These are phyloP conservation scores for Phataginus tetradactyla DNA, from an alignment of 2,797 vertebrate genomes.

Conservation along the genomic window DNA sequence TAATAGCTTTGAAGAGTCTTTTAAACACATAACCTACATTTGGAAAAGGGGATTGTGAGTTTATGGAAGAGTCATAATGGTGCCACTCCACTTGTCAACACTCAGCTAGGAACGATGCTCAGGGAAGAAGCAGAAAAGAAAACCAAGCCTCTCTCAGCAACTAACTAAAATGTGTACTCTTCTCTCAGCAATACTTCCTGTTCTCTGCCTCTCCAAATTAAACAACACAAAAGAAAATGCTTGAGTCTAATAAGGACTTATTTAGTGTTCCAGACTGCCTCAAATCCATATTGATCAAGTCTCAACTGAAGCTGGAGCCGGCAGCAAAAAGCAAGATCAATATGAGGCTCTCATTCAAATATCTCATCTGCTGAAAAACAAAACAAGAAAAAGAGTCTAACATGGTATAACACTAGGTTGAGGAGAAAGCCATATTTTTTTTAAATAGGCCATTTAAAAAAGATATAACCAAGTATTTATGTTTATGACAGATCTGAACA, in stretches of 20 bases:
- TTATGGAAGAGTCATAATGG: not conserved
- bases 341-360: conserved; percentile 54
- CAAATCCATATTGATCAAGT: conserved; percentile 64
- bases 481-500: conserved; percentile 8
- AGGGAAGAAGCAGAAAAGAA: not conserved
- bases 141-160: not conserved
- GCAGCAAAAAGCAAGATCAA: conserved; percentile 51
- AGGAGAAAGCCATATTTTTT: not conserved
- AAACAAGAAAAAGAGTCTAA: not conserved
- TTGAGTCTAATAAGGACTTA: conserved; percentile 35
- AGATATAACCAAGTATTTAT: conserved; percentile 13
- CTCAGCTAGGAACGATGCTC: not conserved
- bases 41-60: not conserved
- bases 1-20: not conserved
- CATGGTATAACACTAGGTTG: not conserved
- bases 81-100: not conserved
- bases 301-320: conserved; percentile 55
- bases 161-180: not conserved
- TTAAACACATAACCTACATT: not conserved
- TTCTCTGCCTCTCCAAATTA: conserved; percentile 14
- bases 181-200: not conserved
- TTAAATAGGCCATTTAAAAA: conserved; percentile 33
- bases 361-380: not conserved
- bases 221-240: conserved; percentile 56
- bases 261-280: conserved; percentile 61